Evolutionary conservation across 2,797 vertebrate genomes (phyloP).

Genomic region (Psittacula derbiana): DNA sequence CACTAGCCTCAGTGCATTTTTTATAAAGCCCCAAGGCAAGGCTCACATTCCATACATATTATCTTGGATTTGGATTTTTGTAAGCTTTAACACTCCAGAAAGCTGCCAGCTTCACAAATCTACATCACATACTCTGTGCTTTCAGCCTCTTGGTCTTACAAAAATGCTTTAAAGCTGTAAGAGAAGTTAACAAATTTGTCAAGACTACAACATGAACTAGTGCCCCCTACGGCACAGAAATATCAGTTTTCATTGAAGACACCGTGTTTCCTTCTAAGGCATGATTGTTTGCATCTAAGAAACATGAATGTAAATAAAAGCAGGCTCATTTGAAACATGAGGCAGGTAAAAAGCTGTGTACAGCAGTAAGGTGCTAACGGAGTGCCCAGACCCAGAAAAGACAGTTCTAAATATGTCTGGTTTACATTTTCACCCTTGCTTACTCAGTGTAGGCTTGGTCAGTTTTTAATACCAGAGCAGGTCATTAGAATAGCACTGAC

Average conservation of each 20-base stretch:
- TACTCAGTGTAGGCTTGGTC: not conserved
- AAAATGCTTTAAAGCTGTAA: not conserved
- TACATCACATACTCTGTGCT: not conserved
- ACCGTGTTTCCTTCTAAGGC: not conserved
- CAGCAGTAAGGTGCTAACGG: not conserved
- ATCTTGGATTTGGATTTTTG: slow-evolving; percentile 65
- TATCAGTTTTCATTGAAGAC: not conserved
- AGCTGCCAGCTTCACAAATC: slow-evolving; percentile 28
- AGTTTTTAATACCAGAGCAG: not conserved
- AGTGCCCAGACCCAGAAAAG: not conserved
- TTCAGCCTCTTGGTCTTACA: slow-evolving; percentile 13
- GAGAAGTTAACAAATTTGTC: not conserved
- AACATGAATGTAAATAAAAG: not conserved
- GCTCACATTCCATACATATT: slow-evolving; percentile 62
- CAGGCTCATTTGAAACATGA: not conserved
- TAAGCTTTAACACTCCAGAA: slow-evolving; percentile 35
- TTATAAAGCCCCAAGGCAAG: not conserved
- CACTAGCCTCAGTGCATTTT: not conserved
- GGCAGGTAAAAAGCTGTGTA: not conserved
- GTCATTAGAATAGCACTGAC: not conserved
- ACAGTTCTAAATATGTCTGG: not conserved
- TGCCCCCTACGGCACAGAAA: not conserved
- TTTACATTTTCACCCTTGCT: not conserved
- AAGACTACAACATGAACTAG: not conserved
- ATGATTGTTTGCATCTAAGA: not conserved